Evolutionary conservation across 2,113 vertebrate genomes (phyloP).

Genomic region (Lagenorhynchus albirostris): DNA sequence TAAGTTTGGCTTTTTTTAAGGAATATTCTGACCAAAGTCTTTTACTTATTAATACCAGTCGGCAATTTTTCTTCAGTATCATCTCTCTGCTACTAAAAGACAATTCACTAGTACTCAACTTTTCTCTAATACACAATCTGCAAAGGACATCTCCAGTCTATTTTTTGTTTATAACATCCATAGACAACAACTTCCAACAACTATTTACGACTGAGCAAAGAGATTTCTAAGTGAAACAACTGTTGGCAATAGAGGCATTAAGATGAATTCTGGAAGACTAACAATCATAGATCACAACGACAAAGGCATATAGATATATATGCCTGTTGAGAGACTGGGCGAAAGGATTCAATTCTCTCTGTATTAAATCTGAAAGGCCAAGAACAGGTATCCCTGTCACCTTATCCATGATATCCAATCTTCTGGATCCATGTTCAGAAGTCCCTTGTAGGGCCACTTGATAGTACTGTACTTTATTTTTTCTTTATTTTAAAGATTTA

Average conservation of each 20-base stretch:
- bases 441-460: background rate
- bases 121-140: conserved; percentile 11
- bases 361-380: background rate
- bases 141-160: background rate
- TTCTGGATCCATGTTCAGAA: background rate
- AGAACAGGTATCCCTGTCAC: background rate
- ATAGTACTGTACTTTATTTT: background rate
- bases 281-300: background rate
- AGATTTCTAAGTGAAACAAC: conserved; percentile 3
- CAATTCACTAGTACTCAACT: background rate
- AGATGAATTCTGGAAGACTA: conserved; percentile 10
- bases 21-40: background rate
- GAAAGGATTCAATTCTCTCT: background rate
- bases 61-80: conserved; percentile 10
- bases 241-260: background rate
- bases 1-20: background rate
- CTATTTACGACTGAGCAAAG: conserved; percentile 6
- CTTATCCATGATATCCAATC: background rate
- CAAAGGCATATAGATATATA: background rate
- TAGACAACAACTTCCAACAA: background rate
- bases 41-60: background rate
- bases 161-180: background rate
- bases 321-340: background rate
- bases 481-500: too few species aligned
- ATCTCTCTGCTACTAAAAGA: background rate